Evolutionary conservation across 2,888 invertebrate species (phyloP).

Genomic region (Mechanitis mazaeus): DNA sequence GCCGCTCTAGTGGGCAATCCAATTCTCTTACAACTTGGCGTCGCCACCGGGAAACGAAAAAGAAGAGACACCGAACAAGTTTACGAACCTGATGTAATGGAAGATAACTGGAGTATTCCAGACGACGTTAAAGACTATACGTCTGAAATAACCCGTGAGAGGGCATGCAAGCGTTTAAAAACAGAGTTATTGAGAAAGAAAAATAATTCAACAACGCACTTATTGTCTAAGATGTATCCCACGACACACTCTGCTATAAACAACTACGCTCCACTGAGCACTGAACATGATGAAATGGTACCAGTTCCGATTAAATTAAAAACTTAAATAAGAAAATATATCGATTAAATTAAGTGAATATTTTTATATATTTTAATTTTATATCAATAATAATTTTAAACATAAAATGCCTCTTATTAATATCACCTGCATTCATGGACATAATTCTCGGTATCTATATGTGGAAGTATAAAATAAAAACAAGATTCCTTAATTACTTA

Average conservation of each 20-base stretch:
- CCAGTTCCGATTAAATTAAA: constrained; percentile 49
- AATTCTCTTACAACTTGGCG: constrained; percentile 85
- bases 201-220: constrained; percentile 21
- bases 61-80: constrained; percentile 66
- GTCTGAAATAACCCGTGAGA: background rate
- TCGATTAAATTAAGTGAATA: constrained; percentile 9
- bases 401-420: background rate
- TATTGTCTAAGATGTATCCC: constrained; percentile 24
- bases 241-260: constrained; percentile 30
- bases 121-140: constrained; percentile 9
- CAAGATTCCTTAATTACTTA: constrained; percentile 17
- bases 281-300: constrained; percentile 41
- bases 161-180: constrained; percentile 4
- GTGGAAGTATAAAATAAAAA: background rate
- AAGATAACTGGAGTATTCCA: constrained; percentile 10
- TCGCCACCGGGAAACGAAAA: constrained; percentile 79
- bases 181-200: constrained; percentile 16
- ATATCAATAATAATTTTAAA: constrained; percentile 5
- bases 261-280: constrained; percentile 27
- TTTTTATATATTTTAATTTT: constrained; percentile 13
- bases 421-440: background rate
- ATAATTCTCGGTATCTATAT: constrained; percentile 2
- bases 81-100: constrained; percentile 28
- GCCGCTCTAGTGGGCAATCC: constrained; percentile 87
- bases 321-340: constrained; percentile 19